Base-by-base conservation (phyloP, 2,797 vertebrate species). In the Periophthalmus magnuspinnatus region DNA sequence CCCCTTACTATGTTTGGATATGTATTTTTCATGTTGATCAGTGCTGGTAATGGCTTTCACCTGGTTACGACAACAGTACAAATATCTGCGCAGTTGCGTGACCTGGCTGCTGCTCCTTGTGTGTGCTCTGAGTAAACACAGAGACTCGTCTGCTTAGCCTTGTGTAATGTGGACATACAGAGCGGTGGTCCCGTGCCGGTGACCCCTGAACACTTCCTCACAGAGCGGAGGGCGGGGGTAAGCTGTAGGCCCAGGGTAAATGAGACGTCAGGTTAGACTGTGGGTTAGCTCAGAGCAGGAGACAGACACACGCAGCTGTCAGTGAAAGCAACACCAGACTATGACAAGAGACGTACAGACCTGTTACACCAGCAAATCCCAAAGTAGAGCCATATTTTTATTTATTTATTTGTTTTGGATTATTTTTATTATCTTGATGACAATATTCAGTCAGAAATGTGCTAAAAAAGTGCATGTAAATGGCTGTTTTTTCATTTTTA, bases 191-290 rank as follows among this genome's bases (percentile, higher is more conserved):
- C 81, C 80, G 61, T 66, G 77, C 79, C 86, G 83, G 84, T 74
- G 63, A 74, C 69, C 84, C 72, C 64, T 65, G 75, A 81, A 86
- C 77, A 47, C 66, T 73, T 74, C 74, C 71, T 83, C 68, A 60
- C 58, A 71, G 77, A 82, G 70, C 61, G 77, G 67, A 45, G 78
- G 79, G 67, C 0, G 52, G 68, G 58, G 70, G 70, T 81, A 70
- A 75, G 79, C 33, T 67, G 36, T 77, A 45, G 83, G 70, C 50
- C 14, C 69, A 56, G 79, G 63, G 80, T 81, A 81, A 88, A 84
- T 73, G 48, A 89, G 87, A 87, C 57, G 82, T 85, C 86, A 64
- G 67, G 82, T 87, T 84, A 84, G 89, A 86, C 84, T 81, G 16
- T 59, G 79, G 81, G 74, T 74, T 73, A 78, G 78, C 77, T 72